Evolutionary conservation across 2,888 invertebrate species (phyloP), one percentile per base, ranked within the genome.

Genomic region (Xylocampa areola): DNA sequence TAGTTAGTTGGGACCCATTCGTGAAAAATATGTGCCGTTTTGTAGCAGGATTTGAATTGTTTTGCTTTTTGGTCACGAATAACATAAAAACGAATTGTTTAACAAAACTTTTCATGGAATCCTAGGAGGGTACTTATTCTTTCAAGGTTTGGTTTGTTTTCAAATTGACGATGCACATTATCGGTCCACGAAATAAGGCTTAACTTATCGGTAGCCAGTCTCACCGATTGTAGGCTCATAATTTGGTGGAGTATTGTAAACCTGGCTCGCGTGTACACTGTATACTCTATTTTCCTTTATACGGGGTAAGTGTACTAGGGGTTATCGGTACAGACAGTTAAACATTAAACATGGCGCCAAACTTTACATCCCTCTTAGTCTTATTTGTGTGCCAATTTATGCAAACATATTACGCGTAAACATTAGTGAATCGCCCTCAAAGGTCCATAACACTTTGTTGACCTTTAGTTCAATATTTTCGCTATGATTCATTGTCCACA

Each of bases 401-500:
- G 39, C 35, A 37, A 29, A 44, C 27, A 39, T 17, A 25, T 40
- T 16, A 29, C 6, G 7, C 33, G 13, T 8, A 49, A 21, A 35
- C 33, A 30, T 32, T 25, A 44, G 37, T n/a, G 8, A 32, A 16
- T 35, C 29, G 45, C 45, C 17, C 23, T 14, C 7, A 39, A 30
- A 45, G 14, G 33, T 29, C 32, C 10, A 48, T 14, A 44, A 49
- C 11, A 44, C 47, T 30, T 35, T 30, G 39, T 48, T 55, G 61
- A 70, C 54, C 40, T 64, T 52, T 44, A 32, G 7, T 23, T 19
- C 13, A 47, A 63, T 61, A 53, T 58, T 52, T 59, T 30, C 29
- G 43, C 32, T 41, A 55, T 73, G 71, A 70, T 37, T 73, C 55
- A 73, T 40, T 47, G 35, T 59, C 61, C 44, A 63, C 66, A 60